Evolutionary conservation across 2,888 invertebrate species (phyloP), one percentile per base, ranked within the genome.

Genomic region (Pardosa pseudoannulata): DNA sequence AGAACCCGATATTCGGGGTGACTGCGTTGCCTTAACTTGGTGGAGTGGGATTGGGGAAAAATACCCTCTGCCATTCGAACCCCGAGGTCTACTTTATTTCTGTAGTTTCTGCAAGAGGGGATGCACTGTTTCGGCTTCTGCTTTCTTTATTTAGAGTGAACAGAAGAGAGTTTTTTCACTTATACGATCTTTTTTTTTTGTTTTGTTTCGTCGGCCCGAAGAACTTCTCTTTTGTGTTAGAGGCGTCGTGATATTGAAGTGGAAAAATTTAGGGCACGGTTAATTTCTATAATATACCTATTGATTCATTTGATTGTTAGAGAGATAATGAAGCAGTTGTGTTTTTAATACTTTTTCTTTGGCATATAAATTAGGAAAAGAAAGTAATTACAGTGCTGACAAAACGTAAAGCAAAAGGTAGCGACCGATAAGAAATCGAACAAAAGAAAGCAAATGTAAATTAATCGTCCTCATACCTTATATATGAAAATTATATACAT

Each of bases 21-120:
- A 11, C 46, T 31, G 56, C 36, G 67, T n/a, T 85, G 83, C 83
- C 83, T 85, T 85, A 85, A 85, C 83, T 85, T 85, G 83, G 82
- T 76, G 70, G 76, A 83, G 76, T 36, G 70, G 32, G 28, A 28
- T 70, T 29, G 72, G 62, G 68, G 78, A 78, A 83, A 76, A 80
- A 80, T 56, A 80, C 74, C 64, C 70, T 13, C 73, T 83, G 83
- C 83, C 83, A 83, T 83, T 78, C 65, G 83, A 83, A 83, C 83
- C 78, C 67, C 64, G 41, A 73, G 83, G 67, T 78, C 83, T 78
- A 78, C 65, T 83, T 83, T 83, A 83, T 83, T 83, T 78, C 83
- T 83, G 83, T 83, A 78, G 71, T 76, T 83, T 72, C 27, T 32
- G 28, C 64, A 72, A 65, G 31, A 29, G 81, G 64, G 82, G 71